phyloP scores from a whole-genome alignment of 2,888 invertebrate species.

The Eumerus sabulonum region DNA sequence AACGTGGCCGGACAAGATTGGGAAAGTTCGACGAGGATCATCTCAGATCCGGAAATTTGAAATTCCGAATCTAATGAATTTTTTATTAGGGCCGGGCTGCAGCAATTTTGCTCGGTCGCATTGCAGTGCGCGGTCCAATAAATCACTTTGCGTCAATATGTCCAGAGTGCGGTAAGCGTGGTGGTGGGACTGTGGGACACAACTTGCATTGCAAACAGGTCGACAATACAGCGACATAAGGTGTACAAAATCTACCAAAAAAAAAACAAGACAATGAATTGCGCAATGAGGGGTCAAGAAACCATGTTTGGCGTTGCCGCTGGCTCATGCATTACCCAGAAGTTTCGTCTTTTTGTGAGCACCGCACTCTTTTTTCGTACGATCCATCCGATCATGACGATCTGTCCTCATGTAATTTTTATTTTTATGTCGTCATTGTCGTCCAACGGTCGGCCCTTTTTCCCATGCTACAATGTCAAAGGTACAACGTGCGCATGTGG shows the following conservation, averaged over 20 bases:
- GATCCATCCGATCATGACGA: too few species aligned
- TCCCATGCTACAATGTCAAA: slow-evolving; percentile 61
- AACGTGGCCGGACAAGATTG: too few species aligned
- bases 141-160: slow-evolving; percentile 68
- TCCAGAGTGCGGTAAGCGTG: slow-evolving; percentile 10
- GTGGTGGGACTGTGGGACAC: not conserved
- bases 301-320: slow-evolving; percentile 22
- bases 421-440: slow-evolving; percentile 6
- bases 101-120: not conserved
- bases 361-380: slow-evolving; percentile 2
- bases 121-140: slow-evolving; percentile 58
- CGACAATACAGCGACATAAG: not conserved
- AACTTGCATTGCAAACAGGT: too few species aligned
- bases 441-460: slow-evolving; percentile 44
- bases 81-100: slow-evolving; percentile 49
- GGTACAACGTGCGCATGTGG: slow-evolving; percentile 64
- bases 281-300: slow-evolving; percentile 64
- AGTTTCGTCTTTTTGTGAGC: slow-evolving; percentile 41
- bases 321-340: slow-evolving; percentile 52
- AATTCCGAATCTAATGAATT: slow-evolving; percentile 68
- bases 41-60: slow-evolving; percentile 58
- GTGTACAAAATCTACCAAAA: not conserved
- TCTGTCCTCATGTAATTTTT: slow-evolving; percentile 1
- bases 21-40: not conserved
- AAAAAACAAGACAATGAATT: slow-evolving; percentile 23